Conservation (phyloP, 1,140 invertebrate genomes). For the Apis florea region DNA sequence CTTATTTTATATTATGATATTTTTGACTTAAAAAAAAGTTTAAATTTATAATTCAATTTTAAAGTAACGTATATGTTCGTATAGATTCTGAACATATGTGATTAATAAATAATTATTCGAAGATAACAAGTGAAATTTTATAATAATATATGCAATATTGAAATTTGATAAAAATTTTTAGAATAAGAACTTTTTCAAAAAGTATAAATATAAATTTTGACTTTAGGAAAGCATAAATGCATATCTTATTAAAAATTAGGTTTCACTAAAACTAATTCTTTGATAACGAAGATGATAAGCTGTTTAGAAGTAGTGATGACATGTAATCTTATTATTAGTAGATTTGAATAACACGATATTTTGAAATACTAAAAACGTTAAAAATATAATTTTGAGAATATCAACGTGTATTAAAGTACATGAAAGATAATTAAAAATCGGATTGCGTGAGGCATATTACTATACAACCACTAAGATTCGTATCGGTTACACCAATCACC, state of each 20-base stretch:
- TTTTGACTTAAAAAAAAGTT: not conserved
- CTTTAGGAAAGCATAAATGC: no score
- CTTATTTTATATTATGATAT: not conserved
- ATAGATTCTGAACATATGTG: not conserved
- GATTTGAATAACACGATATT: not conserved
- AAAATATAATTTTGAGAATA: not conserved
- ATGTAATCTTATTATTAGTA: not conserved
- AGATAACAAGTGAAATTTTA: conserved; percentile 18
- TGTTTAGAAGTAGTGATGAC: no score
- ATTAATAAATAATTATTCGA: not conserved
- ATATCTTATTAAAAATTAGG: no score
- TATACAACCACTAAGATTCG: not conserved
- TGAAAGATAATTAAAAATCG: not conserved
- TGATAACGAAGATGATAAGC: not conserved
- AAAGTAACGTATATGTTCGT: not conserved
- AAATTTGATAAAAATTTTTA: not conserved
- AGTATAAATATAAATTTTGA: not conserved
- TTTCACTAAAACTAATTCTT: not conserved
- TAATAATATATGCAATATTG: not conserved
- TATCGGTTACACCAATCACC: not conserved
- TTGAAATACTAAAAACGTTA: not conserved
- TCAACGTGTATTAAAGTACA: not conserved
- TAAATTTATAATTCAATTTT: not conserved
- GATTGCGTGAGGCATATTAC: not conserved
- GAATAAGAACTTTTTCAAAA: not conserved